These are phyloP conservation scores for Pelobates fuscus DNA, from an alignment of 2,113 vertebrate species.

Conservation along the genomic window DNA sequence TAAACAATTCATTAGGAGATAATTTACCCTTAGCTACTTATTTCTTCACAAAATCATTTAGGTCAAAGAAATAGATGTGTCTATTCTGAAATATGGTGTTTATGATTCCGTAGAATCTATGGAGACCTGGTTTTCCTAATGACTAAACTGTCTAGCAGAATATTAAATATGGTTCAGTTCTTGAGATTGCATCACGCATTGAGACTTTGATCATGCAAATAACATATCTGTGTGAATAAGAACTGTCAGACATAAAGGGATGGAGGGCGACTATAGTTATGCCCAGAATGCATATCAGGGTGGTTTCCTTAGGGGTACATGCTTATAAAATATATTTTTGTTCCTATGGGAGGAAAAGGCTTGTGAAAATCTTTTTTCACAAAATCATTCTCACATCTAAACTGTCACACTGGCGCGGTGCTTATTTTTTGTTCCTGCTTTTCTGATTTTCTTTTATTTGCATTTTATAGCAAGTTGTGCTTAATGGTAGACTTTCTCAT, in stretches of 20 bases:
- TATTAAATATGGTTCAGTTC: background rate
- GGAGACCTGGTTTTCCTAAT: background rate
- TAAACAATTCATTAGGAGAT: background rate
- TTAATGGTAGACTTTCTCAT: background rate
- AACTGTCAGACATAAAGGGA: background rate
- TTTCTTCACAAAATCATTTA: background rate
- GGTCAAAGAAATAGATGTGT: background rate
- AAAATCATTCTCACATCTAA: background rate
- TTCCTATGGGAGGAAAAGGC: background rate
- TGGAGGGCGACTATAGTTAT: background rate
- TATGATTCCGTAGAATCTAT: background rate
- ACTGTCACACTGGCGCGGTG: background rate
- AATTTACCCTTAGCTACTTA: background rate
- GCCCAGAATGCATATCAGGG: background rate
- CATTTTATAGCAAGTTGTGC: background rate
- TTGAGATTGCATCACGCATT: background rate
- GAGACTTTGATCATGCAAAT: slow-evolving; percentile 17
- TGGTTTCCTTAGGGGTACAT: background rate
- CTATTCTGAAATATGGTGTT: background rate
- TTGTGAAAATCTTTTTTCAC: background rate
- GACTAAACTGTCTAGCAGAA: background rate
- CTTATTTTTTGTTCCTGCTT: background rate
- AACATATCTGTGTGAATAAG: background rate
- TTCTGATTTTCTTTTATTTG: background rate
- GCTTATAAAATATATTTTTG: background rate